phyloP scores from a whole-genome alignment of 1,140 invertebrate genomes.

The Neuroterus valhalla region DNA sequence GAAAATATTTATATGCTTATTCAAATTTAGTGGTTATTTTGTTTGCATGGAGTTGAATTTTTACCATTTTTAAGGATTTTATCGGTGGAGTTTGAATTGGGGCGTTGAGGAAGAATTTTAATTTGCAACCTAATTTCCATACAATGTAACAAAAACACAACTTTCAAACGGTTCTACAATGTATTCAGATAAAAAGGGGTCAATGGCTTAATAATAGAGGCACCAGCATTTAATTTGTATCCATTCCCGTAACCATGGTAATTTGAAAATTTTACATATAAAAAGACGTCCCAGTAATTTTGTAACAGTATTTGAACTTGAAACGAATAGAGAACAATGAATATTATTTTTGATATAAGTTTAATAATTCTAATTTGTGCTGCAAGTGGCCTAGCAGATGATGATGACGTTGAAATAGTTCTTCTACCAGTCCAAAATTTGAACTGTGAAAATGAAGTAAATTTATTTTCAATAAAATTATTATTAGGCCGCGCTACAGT shows the following conservation, averaged over 20 bases:
- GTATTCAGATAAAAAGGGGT: constrained; percentile 32
- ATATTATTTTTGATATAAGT: constrained; percentile 35
- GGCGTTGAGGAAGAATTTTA: constrained; percentile 32
- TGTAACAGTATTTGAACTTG: constrained; percentile 50
- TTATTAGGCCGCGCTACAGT: no score
- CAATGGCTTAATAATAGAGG: constrained; percentile 58
- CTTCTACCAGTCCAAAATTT: constrained; percentile 52
- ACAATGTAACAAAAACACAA: background rate
- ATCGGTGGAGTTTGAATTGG: no score
- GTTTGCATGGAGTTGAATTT: no score
- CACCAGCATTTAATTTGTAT: constrained; percentile 60
- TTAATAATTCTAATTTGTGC: constrained; percentile 39
- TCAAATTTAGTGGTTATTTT: no score
- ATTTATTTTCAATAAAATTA: constrained; percentile 9
- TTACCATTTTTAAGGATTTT: no score
- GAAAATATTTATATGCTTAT: no score
- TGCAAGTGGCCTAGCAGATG: background rate
- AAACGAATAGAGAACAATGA: constrained; percentile 53
- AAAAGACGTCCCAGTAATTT: constrained; percentile 49
- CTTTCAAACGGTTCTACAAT: background rate
- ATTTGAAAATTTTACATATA: constrained; percentile 49
- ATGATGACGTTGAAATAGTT: constrained; percentile 51
- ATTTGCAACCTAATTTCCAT: background rate
- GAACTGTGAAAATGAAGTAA: constrained; percentile 44
- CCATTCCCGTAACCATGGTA: constrained; percentile 24